Conservation (phyloP, 2,797 vertebrate genomes). For the Spea hammondii region DNA sequence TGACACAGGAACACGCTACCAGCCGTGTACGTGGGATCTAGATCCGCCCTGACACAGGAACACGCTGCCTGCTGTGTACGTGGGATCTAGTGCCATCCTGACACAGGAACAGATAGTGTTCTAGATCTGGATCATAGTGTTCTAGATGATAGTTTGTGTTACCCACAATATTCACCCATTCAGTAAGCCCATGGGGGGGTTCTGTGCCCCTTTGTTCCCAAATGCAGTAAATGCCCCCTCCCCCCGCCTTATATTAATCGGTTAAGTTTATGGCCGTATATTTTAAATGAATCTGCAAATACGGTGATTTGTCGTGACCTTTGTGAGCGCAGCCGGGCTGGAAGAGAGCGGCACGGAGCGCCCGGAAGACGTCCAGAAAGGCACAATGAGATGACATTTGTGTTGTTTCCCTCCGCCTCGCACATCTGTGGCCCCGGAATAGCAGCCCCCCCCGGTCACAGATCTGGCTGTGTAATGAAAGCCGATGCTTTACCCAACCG, state of each 20-base stretch:
- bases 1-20: too few species aligned
- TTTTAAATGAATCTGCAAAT: conserved; percentile 77
- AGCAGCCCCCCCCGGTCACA: conserved; percentile 58
- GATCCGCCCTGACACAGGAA: too few species aligned
- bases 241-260: conserved; percentile 60
- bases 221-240: conserved; percentile 43
- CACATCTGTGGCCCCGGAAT: conserved; percentile 77
- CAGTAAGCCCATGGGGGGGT: too few species aligned
- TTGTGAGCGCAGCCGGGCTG: conserved; percentile 62
- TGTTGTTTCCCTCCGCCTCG: conserved; percentile 78
- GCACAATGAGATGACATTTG: conserved; percentile 93
- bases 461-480: neutral
- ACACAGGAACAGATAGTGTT: too few species aligned
- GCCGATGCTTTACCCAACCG: too few species aligned
- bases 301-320: conserved; percentile 78
- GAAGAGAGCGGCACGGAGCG: conserved; percentile 72
- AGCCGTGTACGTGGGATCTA: too few species aligned
- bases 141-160: too few species aligned
- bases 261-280: conserved; percentile 61
- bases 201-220: too few species aligned
- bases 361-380: conserved; percentile 80
- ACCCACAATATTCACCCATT: too few species aligned
- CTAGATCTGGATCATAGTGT: too few species aligned
- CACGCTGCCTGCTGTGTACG: too few species aligned
- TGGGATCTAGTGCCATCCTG: too few species aligned